Conservation (phyloP, 2,888 invertebrate genomes). For the Conomelus anceps region DNA sequence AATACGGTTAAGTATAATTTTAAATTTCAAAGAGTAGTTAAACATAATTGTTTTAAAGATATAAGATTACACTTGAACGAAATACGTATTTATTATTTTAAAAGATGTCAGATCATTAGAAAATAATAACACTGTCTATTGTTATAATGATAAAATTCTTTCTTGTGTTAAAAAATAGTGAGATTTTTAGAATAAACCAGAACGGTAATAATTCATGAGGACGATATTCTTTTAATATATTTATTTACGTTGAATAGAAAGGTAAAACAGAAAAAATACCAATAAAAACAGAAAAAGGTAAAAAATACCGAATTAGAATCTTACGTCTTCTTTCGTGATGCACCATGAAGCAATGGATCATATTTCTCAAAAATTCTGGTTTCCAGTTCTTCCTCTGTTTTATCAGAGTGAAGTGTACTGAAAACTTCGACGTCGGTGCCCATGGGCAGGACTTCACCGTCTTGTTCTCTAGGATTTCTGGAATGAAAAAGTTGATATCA, state of each 20-base stretch:
- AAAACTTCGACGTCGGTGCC: constrained; percentile 76
- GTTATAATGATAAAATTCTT: too few species aligned
- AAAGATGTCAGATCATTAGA: too few species aligned
- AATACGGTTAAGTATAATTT: too few species aligned
- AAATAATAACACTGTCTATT: too few species aligned
- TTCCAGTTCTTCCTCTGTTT: constrained; percentile 55
- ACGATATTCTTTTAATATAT: neutral
- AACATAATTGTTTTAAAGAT: too few species aligned
- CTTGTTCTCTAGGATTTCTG: constrained; percentile 84
- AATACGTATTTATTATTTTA: too few species aligned
- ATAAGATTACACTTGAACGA: too few species aligned
- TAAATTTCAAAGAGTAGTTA: too few species aligned
- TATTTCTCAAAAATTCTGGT: constrained; percentile 85
- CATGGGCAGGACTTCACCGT: constrained; percentile 86
- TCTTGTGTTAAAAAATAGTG: too few species aligned
- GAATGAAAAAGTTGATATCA: neutral
- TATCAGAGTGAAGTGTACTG: constrained; percentile 75
- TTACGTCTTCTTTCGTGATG: constrained; percentile 57
- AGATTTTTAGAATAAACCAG: too few species aligned
- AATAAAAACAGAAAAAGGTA: neutral
- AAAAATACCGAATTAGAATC: neutral
- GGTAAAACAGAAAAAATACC: neutral
- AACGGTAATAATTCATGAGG: too few species aligned
- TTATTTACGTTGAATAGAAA: neutral
- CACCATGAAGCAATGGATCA: constrained; percentile 82